phyloP scores from a whole-genome alignment of 35 echinoderm and acorn worm genomes.

The Strongylocentrotus purpuratus region DNA sequence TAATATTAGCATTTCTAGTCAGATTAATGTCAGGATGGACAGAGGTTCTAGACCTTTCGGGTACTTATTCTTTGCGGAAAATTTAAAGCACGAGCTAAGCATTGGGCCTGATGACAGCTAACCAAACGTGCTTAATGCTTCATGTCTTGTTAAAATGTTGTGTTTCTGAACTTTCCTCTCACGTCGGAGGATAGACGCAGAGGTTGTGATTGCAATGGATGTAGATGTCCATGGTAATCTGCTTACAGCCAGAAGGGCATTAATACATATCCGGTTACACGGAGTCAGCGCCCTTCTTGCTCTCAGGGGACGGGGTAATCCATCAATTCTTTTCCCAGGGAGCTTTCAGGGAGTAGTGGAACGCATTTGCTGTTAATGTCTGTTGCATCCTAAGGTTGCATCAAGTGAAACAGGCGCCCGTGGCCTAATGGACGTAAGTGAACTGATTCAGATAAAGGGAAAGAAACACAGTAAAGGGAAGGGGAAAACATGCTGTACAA shows the following conservation, averaged over 20 bases:
- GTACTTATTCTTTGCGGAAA: no score
- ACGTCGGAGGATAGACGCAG: no score
- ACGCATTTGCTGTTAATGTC: neutral
- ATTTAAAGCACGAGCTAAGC: no score
- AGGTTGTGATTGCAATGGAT: neutral
- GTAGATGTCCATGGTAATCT: neutral
- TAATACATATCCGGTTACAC: neutral
- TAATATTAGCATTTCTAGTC: no score
- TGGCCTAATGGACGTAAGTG: neutral
- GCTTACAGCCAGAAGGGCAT: neutral
- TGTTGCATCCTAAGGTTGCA: neutral
- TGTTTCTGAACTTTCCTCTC: no score
- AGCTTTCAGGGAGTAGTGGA: neutral
- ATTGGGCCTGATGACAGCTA: no score
- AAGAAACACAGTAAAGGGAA: neutral
- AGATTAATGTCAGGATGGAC: no score
- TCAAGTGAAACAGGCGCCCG: neutral
- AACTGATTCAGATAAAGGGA: neutral
- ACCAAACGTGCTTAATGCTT: no score
- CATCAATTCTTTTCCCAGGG: neutral
- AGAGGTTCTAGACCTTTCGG: no score
- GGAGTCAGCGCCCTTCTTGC: neutral
- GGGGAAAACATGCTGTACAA: neutral
- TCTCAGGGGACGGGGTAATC: neutral
- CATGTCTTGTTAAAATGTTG: no score